These are phyloP conservation scores for Stegostoma tigrinum DNA, from an alignment of 2,113 vertebrate species.

Conservation along the genomic window DNA sequence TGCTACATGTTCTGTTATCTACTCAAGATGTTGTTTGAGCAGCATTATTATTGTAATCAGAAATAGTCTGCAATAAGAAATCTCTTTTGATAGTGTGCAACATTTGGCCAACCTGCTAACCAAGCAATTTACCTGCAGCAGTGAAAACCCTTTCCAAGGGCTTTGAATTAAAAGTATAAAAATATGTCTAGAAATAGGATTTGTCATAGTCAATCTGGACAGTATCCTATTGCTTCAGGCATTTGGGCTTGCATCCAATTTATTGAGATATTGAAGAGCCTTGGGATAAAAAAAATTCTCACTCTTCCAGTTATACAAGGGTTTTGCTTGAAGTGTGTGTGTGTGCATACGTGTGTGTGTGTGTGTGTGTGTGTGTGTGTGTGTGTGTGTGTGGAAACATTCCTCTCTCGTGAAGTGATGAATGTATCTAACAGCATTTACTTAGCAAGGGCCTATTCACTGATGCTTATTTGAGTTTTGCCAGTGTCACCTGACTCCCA, in stretches of 20 bases:
- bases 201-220: neutral
- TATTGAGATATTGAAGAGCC: neutral
- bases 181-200: neutral
- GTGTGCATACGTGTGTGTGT: too few species aligned
- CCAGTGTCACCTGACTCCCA: too few species aligned
- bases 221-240: neutral
- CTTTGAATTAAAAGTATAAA: neutral
- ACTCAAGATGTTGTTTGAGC: neutral
- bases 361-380: too few species aligned
- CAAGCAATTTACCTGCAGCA: neutral
- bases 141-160: neutral
- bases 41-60: neutral
- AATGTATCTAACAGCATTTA: too few species aligned
- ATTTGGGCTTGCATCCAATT: neutral
- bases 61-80: neutral
- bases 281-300: neutral
- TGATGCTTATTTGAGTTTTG: too few species aligned
- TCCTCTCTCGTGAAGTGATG: too few species aligned
- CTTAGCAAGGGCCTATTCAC: too few species aligned
- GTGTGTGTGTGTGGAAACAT: neutral
- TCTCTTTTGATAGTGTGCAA: neutral
- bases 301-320: neutral
- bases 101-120: neutral
- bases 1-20: neutral
- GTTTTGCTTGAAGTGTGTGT: neutral